Base-by-base conservation (phyloP, 2,797 vertebrate species). In the Parambassis ranga region DNA sequence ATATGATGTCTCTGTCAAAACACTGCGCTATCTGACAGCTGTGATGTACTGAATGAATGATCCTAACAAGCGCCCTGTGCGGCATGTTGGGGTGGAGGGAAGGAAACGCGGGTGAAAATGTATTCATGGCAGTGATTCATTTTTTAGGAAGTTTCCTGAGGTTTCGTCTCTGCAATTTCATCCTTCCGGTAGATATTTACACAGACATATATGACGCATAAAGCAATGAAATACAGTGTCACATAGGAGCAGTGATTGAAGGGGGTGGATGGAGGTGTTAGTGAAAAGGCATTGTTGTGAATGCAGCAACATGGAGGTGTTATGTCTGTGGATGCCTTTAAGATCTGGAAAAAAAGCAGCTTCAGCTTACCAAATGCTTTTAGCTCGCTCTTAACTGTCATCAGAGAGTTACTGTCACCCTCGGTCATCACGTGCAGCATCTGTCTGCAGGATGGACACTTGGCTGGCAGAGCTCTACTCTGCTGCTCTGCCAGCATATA, bases 1-100 rank as follows among this genome's bases (percentile, higher is more conserved):
- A 39, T 23, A 4, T 36, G 41, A 76, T 11, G 65, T 68, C 43
- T 65, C 26, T 55, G 56, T 72, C 53, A 71, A 48, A 75, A 53
- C 39, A 30, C 16, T 1, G 48, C 10, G 0, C 43, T 10, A 1
- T 16, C 53, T 61, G 67, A 83, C 76, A 71, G 77, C 76, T 75
- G 61, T 26, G 69, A 50, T 47, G 14, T 33, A 3, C 15, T 3
- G 23, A 42, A 3, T 52, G 60, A 58, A 61, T 27, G 62, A 59
- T 31, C 9, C 55, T 46, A 9, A 31, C 14, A 6, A 28, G 30
- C 20, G 4, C 3, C 5, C 23, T 13, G 48, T 50, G 38, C 4
- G 35, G 14, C n/a, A n/a, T 50, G 30, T 10, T 18, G 3, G n/a
- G 15, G n/a, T 15, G 32, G 15, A 51, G 37, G 26, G 39, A 38